These are phyloP conservation scores for Oikopleura vanhoeffeni DNA, from an alignment of 23 tunicate genomes.

Conservation along the genomic window DNA sequence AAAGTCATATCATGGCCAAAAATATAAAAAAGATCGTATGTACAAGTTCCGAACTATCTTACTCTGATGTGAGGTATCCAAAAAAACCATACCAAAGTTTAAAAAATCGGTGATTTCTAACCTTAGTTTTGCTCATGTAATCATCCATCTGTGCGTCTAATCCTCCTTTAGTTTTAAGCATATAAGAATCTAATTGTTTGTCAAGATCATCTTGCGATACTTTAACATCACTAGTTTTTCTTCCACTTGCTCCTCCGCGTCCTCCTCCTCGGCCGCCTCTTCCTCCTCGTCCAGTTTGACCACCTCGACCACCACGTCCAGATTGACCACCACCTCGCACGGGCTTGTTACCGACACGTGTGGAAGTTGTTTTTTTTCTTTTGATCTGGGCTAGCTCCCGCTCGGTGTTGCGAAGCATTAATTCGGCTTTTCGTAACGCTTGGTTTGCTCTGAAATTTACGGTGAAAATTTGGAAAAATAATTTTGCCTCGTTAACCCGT, in stretches of 20 bases:
- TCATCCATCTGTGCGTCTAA: constrained; percentile 80
- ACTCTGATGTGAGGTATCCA: no score
- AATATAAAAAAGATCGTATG: no score
- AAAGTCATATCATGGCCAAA: no score
- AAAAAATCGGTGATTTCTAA: no score
- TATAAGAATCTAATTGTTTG: constrained; percentile 51
- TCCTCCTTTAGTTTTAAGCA: constrained; percentile 53
- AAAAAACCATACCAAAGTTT: no score
- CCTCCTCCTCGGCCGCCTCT: not conserved
- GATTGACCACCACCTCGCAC: not conserved
- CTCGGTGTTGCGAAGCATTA: not conserved
- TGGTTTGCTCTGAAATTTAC: not conserved
- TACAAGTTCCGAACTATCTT: no score
- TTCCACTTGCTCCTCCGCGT: not conserved
- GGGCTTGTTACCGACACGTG: not conserved
- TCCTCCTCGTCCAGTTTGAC: not conserved
- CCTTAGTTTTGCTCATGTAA: constrained; percentile 45
- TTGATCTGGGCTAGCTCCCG: not conserved
- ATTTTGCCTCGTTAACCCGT: no score
- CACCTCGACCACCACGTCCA: not conserved
- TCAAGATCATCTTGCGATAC: constrained; percentile 40
- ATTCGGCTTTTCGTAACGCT: not conserved
- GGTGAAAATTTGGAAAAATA: no score
- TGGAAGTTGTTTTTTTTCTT: not conserved
- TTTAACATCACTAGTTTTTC: no score